Evolutionary conservation across 1,140 invertebrate species (phyloP).

Genomic region (Penaeus indicus): DNA sequence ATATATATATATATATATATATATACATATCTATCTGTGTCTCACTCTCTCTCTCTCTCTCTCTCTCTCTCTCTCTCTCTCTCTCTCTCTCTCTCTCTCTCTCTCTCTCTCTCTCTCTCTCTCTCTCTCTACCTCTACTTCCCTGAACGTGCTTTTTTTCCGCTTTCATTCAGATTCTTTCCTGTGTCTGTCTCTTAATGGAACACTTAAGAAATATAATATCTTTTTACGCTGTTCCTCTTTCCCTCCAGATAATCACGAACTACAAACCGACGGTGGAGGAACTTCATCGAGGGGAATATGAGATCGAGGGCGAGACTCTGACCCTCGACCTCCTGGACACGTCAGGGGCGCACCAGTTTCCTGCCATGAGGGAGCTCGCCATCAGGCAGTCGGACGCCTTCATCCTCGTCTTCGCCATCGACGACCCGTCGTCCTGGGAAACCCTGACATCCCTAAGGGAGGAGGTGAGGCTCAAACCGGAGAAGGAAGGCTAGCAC

Average conservation of each 20-base stretch:
- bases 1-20: conserved; percentile 29
- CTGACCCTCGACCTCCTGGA: conserved; percentile 57
- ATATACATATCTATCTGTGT: background rate
- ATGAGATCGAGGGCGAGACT: conserved; percentile 49
- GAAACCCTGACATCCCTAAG: conserved; percentile 28
- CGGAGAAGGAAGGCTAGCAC: no score
- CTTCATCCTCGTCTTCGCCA: conserved; percentile 62
- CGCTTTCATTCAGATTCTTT: background rate
- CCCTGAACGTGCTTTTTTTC: background rate
- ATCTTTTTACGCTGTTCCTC: no score
- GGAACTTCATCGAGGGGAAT: conserved; percentile 50
- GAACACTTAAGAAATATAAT: background rate
- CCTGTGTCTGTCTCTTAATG: background rate
- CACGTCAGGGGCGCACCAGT: conserved; percentile 62
- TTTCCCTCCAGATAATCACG: conserved; percentile 36
- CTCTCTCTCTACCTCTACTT: background rate
- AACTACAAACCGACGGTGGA: conserved; percentile 53
- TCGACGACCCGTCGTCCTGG: conserved; percentile 45
- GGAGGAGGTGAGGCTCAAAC: conserved; percentile 30
- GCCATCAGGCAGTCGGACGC: conserved; percentile 63
- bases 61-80: background rate
- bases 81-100: background rate
- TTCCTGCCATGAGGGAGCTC: conserved; percentile 63
- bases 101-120: background rate
- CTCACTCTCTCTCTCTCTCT: background rate